phyloP scores from a whole-genome alignment of 2,113 vertebrate species.

The Sorex fumeus region DNA sequence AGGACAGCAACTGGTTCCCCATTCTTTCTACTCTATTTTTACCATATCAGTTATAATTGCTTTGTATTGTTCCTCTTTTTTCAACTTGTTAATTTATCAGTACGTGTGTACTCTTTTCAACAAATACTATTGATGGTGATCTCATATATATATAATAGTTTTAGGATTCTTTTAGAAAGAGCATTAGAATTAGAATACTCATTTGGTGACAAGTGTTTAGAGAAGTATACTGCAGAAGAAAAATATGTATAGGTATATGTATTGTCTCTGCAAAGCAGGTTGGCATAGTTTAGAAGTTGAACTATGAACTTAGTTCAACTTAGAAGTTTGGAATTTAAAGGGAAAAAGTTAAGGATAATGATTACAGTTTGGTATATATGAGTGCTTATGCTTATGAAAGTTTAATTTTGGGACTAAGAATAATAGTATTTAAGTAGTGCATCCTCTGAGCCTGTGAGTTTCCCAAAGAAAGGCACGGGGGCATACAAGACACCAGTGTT shows the following conservation, averaged over 20 bases:
- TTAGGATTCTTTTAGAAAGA: no score
- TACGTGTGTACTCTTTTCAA: no score
- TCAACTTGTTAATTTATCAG: not conserved
- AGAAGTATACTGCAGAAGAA: slow-evolving; percentile 34
- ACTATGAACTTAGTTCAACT: not conserved
- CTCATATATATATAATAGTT: no score
- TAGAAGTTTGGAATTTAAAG: slow-evolving; percentile 3
- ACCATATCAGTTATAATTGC: not conserved
- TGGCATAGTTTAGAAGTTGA: slow-evolving; percentile 7
- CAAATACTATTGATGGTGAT: no score
- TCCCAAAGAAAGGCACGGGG: no score
- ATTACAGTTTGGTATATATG: slow-evolving; percentile 19
- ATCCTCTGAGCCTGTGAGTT: not conserved
- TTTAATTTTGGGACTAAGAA: not conserved
- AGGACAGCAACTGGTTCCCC: slow-evolving; percentile 22
- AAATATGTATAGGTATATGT: slow-evolving; percentile 31
- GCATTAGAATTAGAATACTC: slow-evolving; percentile 38
- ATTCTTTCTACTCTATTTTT: slow-evolving; percentile 6
- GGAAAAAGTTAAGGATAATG: slow-evolving; percentile 28
- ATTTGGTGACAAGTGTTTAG: slow-evolving; percentile 45
- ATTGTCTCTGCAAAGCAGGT: slow-evolving; percentile 34
- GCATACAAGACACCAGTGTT: no score
- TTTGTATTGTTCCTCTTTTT: slow-evolving; percentile 37
- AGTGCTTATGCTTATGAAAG: slow-evolving; percentile 12
- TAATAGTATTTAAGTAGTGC: not conserved